Percentiles rank a stretch among this genome's conserved stretches.
Evolutionary conservation across 2,888 invertebrate genomes (phyloP).

Genomic region (Tiliacea aurago): DNA sequence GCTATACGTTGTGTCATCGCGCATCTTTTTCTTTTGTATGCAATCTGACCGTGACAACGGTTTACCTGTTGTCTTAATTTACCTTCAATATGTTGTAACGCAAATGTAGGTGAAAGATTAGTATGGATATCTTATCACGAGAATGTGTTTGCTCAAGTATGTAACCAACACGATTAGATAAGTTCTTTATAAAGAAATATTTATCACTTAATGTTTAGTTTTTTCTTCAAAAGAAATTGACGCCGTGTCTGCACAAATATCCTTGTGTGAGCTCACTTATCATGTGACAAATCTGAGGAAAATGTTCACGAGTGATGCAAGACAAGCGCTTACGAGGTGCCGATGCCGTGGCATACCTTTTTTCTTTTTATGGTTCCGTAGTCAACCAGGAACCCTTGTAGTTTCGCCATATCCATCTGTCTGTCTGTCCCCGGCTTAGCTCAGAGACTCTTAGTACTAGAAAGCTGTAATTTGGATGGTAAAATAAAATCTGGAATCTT

Average conservation of each 20-base stretch:
- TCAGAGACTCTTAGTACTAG: no score
- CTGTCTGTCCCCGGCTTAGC: no score
- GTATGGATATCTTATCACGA: conserved; percentile 75
- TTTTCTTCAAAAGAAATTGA: conserved; percentile 51
- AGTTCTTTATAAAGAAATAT: conserved; percentile 66
- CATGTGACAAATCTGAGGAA: conserved; percentile 27
- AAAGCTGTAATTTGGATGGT: no score
- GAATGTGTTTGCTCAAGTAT: conserved; percentile 71
- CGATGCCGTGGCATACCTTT: not conserved
- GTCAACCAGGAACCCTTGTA: no score
- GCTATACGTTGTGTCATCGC: no score
- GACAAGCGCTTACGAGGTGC: conserved; percentile 14
- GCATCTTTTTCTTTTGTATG: no score
- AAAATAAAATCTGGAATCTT: no score
- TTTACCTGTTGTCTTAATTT: no score
- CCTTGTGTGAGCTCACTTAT: conserved; percentile 31
- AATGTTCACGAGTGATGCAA: conserved; percentile 11
- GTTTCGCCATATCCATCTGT: no score
- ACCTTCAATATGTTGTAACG: conserved; percentile 43
- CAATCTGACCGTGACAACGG: no score
- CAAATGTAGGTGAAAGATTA: conserved; percentile 75
- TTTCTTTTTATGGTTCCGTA: conserved; percentile 2
- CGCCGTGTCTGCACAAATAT: conserved; percentile 35
- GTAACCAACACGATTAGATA: conserved; percentile 75
- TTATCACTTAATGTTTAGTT: conserved; percentile 57